Evolutionary conservation across 2,888 invertebrate genomes (phyloP).

Genomic region (Rhagium mordax): DNA sequence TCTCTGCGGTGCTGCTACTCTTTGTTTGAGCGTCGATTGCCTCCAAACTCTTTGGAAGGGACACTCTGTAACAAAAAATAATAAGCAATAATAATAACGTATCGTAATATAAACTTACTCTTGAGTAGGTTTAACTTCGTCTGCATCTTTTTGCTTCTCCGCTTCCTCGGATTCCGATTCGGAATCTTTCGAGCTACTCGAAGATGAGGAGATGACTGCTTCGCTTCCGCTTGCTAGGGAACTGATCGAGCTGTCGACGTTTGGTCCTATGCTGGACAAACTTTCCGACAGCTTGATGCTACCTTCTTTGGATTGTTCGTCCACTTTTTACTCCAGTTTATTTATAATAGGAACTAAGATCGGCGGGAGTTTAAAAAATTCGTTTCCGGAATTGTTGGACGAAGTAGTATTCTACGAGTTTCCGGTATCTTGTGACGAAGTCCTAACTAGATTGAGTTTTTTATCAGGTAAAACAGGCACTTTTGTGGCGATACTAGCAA

Average conservation of each 20-base stretch:
- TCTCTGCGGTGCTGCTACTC: slow-evolving; percentile 59
- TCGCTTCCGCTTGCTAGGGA: slow-evolving; percentile 66
- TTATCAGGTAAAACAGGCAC: slow-evolving; percentile 72
- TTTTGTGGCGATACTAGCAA: slow-evolving; percentile 53
- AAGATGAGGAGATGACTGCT: slow-evolving; percentile 35
- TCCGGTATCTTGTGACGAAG: slow-evolving; percentile 75
- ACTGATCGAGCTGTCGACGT: slow-evolving; percentile 76
- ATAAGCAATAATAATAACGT: not conserved
- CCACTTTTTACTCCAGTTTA: slow-evolving; percentile 71
- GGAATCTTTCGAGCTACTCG: slow-evolving; percentile 46
- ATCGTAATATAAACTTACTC: slow-evolving; percentile 35
- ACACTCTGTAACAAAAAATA: not conserved
- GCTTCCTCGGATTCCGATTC: slow-evolving; percentile 50
- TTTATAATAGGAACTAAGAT: slow-evolving; percentile 81
- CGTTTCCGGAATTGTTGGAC: slow-evolving; percentile 71
- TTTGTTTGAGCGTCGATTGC: slow-evolving; percentile 17
- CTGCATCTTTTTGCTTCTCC: slow-evolving; percentile 26
- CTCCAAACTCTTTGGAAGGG: slow-evolving; percentile 17
- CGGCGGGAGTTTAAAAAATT: slow-evolving; percentile 78
- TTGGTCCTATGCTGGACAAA: slow-evolving; percentile 80
- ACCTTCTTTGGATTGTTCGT: slow-evolving; percentile 45
- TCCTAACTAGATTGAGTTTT: slow-evolving; percentile 69
- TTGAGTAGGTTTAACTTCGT: slow-evolving; percentile 25
- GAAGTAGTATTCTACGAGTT: slow-evolving; percentile 76
- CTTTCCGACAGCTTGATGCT: slow-evolving; percentile 72